Evolutionary conservation across 2,113 vertebrate genomes (phyloP).

Genomic region (Rhabdomys dilectus): DNA sequence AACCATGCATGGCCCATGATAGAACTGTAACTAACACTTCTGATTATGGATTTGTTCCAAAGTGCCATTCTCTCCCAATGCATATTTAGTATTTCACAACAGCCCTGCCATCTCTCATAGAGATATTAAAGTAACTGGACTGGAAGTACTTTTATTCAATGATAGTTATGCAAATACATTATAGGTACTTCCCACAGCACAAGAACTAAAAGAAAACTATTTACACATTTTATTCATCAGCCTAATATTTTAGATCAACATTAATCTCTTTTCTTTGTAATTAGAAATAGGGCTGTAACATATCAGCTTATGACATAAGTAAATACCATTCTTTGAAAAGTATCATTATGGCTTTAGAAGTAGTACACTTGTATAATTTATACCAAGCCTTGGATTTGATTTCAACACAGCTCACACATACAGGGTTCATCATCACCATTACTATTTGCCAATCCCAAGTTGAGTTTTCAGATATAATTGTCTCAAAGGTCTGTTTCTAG

Average conservation of each 20-base stretch:
- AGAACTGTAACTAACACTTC: neutral
- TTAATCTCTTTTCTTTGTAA: constrained; percentile 66
- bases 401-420: neutral
- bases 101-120: constrained; percentile 16
- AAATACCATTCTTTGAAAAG: constrained; percentile 8
- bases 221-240: constrained; percentile 26
- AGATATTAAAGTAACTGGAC: constrained; percentile 40
- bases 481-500: neutral
- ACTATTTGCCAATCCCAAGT: neutral
- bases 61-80: neutral
- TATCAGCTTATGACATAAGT: constrained; percentile 43
- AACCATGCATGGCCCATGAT: neutral
- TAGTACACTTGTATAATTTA: too few relatives aligned
- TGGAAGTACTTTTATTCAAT: constrained; percentile 40
- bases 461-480: neutral
- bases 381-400: neutral
- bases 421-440: neutral
- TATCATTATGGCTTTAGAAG: neutral
- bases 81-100: neutral
- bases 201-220: constrained; percentile 68
- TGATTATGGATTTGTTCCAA: neutral
- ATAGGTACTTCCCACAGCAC: constrained; percentile 11
- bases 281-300: constrained; percentile 35
- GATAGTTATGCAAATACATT: constrained; percentile 63
- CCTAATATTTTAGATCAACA: constrained; percentile 63